Conservation (phyloP, 2,797 vertebrate genomes). For the Coregonus suidteri region DNA sequence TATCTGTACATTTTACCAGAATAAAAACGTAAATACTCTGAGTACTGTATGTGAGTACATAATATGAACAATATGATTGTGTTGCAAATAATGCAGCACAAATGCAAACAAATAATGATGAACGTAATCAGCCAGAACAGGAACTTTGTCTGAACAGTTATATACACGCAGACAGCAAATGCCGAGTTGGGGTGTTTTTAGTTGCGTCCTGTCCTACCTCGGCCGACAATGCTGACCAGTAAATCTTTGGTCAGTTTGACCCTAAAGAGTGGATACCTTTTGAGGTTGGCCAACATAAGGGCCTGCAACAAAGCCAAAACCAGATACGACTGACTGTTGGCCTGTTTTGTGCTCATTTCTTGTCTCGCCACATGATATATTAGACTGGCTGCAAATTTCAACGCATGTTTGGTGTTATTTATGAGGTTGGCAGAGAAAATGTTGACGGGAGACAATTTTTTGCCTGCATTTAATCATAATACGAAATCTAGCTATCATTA, state of each 20-base stretch:
- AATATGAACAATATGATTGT: background rate
- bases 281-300: background rate
- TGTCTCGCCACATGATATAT: background rate
- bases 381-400: background rate
- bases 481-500: constrained; percentile 1
- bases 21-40: too few relatives aligned
- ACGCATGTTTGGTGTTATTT: background rate
- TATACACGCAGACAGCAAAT: background rate
- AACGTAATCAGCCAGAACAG: background rate
- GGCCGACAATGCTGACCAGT: background rate
- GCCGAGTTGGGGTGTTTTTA: background rate
- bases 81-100: background rate
- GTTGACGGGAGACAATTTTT: background rate
- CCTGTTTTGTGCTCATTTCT: background rate
- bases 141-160: background rate
- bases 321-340: background rate
- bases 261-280: background rate
- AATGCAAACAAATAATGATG: background rate
- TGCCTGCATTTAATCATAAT: background rate
- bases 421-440: background rate
- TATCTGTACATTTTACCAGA: too few relatives aligned
- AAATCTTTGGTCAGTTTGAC: background rate
- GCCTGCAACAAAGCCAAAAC: background rate
- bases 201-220: background rate
- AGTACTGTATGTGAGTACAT: background rate